Conservation (phyloP, 2,113 vertebrate genomes). For the Pelusios castaneus region DNA sequence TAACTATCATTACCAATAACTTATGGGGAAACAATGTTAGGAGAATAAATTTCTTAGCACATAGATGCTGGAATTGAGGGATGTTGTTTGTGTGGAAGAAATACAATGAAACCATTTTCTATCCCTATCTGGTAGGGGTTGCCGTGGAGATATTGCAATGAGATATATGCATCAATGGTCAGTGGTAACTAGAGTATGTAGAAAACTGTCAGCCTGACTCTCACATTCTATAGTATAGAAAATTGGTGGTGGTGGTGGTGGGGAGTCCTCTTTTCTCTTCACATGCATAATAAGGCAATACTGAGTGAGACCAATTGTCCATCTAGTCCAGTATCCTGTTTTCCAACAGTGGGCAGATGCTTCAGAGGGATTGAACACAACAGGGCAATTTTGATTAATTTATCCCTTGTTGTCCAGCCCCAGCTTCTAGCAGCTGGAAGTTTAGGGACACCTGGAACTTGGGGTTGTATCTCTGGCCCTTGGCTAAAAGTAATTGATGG, state of each 20-base stretch:
- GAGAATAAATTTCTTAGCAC: neutral
- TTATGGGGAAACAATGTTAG: neutral
- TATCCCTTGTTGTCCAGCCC: neutral
- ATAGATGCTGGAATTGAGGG: neutral
- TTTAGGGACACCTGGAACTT: neutral
- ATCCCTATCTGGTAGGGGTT: constrained; percentile 28
- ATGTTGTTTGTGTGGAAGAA: constrained; percentile 36
- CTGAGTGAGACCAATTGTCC: neutral
- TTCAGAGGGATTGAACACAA: neutral
- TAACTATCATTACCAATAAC: neutral
- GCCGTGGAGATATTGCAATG: constrained; percentile 63
- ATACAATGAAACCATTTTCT: constrained; percentile 21
- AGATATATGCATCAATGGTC: constrained; percentile 64
- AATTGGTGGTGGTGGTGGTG: constrained; percentile 25
- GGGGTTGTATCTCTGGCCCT: neutral
- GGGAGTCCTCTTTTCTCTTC: constrained; percentile 22
- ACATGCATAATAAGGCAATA: neutral
- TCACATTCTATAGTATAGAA: constrained; percentile 46
- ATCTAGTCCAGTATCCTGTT: neutral
- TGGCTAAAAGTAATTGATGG: neutral
- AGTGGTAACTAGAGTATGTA: constrained; percentile 60
- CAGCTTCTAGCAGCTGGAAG: neutral
- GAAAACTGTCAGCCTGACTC: constrained; percentile 47
- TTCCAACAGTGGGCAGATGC: neutral
- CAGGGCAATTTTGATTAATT: neutral